These are phyloP conservation scores for Pterophyllum scalare DNA, from an alignment of 2,113 vertebrate genomes.

Conservation along the genomic window DNA sequence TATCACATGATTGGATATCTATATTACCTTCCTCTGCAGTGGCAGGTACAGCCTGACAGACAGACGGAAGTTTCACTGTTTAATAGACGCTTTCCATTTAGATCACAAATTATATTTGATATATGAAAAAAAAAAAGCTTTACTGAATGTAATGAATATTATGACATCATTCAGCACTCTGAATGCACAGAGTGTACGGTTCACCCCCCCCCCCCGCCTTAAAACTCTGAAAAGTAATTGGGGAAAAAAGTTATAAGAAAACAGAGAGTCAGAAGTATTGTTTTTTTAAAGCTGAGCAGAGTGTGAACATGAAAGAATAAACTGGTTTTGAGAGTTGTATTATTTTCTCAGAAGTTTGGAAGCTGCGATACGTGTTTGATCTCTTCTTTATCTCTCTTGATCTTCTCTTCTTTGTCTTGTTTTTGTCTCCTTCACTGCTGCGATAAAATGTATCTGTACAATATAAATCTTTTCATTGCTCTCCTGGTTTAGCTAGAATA, in stretches of 20 bases:
- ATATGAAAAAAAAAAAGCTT: background rate
- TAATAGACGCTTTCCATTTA: background rate
- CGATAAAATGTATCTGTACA: background rate
- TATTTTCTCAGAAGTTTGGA: constrained; percentile 7
- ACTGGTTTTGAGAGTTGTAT: background rate
- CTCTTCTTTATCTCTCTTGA: background rate
- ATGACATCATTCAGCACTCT: background rate
- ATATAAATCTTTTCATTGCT: background rate
- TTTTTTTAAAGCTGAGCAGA: background rate
- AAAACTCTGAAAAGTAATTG: background rate
- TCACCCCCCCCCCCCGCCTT: background rate
- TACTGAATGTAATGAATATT: background rate
- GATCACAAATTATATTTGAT: background rate
- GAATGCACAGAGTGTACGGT: background rate
- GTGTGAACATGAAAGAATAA: background rate
- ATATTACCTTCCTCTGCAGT: background rate
- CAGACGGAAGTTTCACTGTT: background rate
- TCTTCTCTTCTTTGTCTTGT: background rate
- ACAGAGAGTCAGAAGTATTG: background rate
- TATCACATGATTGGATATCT: background rate
- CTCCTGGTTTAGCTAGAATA: background rate
- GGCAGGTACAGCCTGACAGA: background rate
- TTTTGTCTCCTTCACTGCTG: background rate
- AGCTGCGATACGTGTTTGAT: background rate
- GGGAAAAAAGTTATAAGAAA: background rate